Base-by-base conservation (phyloP, 2,888 invertebrate genomes). In the Meloe dianella region DNA sequence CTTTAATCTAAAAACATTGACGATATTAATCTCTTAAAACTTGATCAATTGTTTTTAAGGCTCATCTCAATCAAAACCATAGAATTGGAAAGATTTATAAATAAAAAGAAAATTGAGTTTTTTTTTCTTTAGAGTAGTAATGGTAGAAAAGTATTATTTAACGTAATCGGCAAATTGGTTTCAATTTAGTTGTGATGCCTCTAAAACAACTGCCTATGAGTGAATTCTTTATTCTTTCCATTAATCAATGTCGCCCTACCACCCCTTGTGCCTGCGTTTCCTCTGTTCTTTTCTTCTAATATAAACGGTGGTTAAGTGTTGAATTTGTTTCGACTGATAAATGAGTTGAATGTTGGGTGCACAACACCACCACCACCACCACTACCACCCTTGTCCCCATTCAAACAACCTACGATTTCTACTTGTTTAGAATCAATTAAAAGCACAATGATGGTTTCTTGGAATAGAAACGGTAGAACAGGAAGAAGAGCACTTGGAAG, bases 241-340 rank as follows among this genome's bases (percentile, higher is more conserved):
- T 79, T 79, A 78, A 79, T 79, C 78, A 78, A 73, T 74, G 77
- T 78, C 77, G 64, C 69, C 56, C 47, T 57, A 64, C 66, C 71
- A 66, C 54, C 12, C 54, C 14, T 1, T 20, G 12, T 6, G n/a
- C 20, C 17, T 47, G 24, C 24, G 54, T 54, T 67, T 69, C 69
- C 67, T 59, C 59, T 63, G 41, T 41, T 65, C 58, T 69, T 66
- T 67, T 67, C 71, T 68, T 71, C 65, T 70, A 66, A 67, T 65
- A 71, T 64, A 63, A 67, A 62, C 61, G 60, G 32, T 30, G 66
- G 67, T 68, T 68, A 68, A 70, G 65, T 68, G 69, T 63, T 59
- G 70, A 71, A 75, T 73, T 73, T 73, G 72, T 75, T 73, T 54
- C 65, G 41, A 60, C 67, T 70, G 75, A 73, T 73, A 73, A 74